These are phyloP conservation scores for Xestia rhomboidea DNA, from an alignment of 2,888 invertebrate species.

Conservation along the genomic window DNA sequence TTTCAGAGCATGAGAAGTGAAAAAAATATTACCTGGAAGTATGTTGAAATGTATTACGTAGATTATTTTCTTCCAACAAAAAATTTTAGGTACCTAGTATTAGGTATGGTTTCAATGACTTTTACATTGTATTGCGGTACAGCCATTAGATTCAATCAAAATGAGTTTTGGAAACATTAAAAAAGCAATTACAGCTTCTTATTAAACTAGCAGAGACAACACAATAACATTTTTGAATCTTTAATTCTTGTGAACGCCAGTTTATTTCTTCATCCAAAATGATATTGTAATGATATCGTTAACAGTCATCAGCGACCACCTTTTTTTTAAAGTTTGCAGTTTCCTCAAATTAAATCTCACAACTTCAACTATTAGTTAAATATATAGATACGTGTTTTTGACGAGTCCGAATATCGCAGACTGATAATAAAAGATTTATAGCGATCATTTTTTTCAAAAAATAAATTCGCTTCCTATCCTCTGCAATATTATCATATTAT, in stretches of 20 bases:
- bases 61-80: slow-evolving; percentile 6
- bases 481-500: no score
- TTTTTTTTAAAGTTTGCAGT: slow-evolving; percentile 2
- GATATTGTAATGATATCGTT: neutral
- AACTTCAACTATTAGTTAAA: neutral
- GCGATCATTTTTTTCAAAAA: no score
- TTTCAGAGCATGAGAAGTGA: no score
- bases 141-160: slow-evolving; percentile 43
- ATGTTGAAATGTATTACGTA: no score
- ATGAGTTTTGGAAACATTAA: slow-evolving; percentile 48
- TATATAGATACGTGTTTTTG: neutral
- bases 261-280: slow-evolving; percentile 11
- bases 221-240: slow-evolving; percentile 44
- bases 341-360: neutral
- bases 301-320: neutral
- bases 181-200: slow-evolving; percentile 43
- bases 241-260: slow-evolving; percentile 29
- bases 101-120: slow-evolving; percentile 10
- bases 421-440: no score
- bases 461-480: no score
- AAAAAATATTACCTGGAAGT: no score
- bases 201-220: slow-evolving; percentile 48
- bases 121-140: slow-evolving; percentile 12
- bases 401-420: neutral
- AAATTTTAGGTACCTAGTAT: no score